Evolutionary conservation across 2,888 invertebrate genomes (phyloP).

Genomic region (Phengaris alcon): DNA sequence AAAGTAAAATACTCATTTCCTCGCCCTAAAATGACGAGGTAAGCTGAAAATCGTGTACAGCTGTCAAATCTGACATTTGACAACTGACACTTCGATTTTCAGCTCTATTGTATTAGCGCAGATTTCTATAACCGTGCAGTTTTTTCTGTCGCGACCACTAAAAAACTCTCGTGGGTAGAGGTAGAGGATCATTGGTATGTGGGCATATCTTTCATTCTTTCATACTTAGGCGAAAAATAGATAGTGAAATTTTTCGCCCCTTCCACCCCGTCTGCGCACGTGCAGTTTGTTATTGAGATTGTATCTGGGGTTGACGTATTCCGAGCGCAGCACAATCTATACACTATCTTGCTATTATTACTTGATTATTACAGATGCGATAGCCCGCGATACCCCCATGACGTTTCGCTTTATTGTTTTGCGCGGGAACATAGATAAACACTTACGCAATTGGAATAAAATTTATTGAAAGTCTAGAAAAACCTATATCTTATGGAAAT

Average conservation of each 20-base stretch:
- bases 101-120: too few relatives aligned
- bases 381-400: conserved; percentile 40
- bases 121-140: too few relatives aligned
- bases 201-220: too few relatives aligned
- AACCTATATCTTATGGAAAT: not conserved
- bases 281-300: conserved; percentile 27
- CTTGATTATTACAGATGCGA: conserved; percentile 33
- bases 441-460: conserved; percentile 14
- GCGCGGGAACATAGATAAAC: conserved; percentile 28
- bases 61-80: too few relatives aligned
- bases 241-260: not conserved
- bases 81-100: too few relatives aligned
- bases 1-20: too few relatives aligned
- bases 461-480: not conserved
- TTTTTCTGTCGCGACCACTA: too few relatives aligned
- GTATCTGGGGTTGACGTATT: conserved; percentile 40
- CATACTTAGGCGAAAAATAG: not conserved
- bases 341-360: conserved; percentile 32
- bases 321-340: conserved; percentile 31
- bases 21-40: too few relatives aligned
- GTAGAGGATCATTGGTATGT: too few relatives aligned
- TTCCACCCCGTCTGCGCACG: conserved; percentile 35
- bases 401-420: conserved; percentile 41
- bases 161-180: too few relatives aligned
- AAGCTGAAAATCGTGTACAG: too few relatives aligned